Conservation (phyloP, 2,888 invertebrate species). For the Ecdyonurus torrentis region DNA sequence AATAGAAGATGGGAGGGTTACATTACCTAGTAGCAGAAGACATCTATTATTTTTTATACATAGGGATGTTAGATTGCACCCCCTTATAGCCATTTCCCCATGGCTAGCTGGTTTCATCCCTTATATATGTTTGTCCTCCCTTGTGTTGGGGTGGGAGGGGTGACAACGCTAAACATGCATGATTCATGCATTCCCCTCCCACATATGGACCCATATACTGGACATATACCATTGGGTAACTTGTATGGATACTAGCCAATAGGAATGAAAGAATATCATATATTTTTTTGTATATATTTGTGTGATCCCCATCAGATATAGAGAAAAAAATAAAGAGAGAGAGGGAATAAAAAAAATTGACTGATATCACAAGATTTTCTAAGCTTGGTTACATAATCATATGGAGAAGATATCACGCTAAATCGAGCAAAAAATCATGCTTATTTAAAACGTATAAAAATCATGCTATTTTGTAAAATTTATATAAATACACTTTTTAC, state of each 20-base stretch:
- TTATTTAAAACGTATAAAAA: neutral
- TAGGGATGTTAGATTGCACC: neutral
- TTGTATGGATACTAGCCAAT: neutral
- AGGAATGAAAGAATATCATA: neutral
- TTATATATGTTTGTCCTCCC: neutral
- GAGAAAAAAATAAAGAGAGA: neutral
- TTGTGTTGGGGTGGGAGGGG: neutral
- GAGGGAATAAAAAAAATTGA: neutral
- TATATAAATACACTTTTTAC: too few species aligned
- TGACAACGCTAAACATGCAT: neutral
- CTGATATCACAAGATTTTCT: neutral
- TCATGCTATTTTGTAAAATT: too few species aligned
- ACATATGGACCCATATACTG: neutral
- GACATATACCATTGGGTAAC: neutral
- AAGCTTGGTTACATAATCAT: neutral
- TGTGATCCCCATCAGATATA: neutral
- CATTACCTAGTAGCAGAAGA: neutral
- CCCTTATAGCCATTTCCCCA: neutral
- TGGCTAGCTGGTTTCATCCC: constrained; percentile 2
- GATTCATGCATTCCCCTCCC: constrained; percentile 1
- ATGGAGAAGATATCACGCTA: neutral
- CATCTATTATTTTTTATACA: constrained; percentile 3
- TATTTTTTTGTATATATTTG: neutral
- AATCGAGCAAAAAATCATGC: neutral
- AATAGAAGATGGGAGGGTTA: neutral